Percentiles rank a stretch among this genome's conserved stretches.
Conservation (phyloP, 30 jellyfish, hydroid and myxozoan species). For the Hydractinia echinata region DNA sequence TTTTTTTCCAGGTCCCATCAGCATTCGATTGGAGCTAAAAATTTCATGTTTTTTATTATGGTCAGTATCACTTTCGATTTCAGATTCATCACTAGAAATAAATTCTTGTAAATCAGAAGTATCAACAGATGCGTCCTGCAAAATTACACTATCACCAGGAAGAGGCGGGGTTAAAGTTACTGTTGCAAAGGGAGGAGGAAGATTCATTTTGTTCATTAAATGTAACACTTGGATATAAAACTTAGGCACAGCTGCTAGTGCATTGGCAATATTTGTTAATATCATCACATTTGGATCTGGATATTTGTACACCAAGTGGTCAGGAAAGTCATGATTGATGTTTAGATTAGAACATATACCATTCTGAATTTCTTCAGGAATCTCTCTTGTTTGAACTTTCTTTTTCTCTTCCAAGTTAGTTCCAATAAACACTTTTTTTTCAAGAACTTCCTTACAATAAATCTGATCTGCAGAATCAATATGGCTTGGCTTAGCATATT, state of each 20-base stretch:
- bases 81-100: slow-evolving; percentile 92
- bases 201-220: slow-evolving; percentile 90
- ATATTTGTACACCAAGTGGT: slow-evolving; percentile 59
- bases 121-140: slow-evolving; percentile 67
- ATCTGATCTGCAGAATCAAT: slow-evolving; percentile 42
- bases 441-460: slow-evolving; percentile 58
- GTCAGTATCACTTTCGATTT: slow-evolving; percentile 77
- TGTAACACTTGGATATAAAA: slow-evolving; percentile 84
- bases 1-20: slow-evolving; percentile 23
- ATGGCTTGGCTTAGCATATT: slow-evolving; percentile 59
- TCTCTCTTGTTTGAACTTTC: slow-evolving; percentile 19
- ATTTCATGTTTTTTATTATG: slow-evolving; percentile 17
- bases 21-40: not conserved
- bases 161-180: slow-evolving; percentile 84
- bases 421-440: slow-evolving; percentile 6
- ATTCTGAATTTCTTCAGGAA: slow-evolving; percentile 12
- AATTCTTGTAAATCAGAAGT: slow-evolving; percentile 66
- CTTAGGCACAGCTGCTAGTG: slow-evolving; percentile 85
- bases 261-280: slow-evolving; percentile 88
- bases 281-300: slow-evolving; percentile 80
- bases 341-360: slow-evolving; percentile 35
- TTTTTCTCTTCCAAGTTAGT: not conserved
- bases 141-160: slow-evolving; percentile 76
- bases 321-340: slow-evolving; percentile 60
- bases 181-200: slow-evolving; percentile 93